Evolutionary conservation across 2,888 invertebrate genomes (phyloP).

Genomic region (Pollenia griseotomentosa): DNA sequence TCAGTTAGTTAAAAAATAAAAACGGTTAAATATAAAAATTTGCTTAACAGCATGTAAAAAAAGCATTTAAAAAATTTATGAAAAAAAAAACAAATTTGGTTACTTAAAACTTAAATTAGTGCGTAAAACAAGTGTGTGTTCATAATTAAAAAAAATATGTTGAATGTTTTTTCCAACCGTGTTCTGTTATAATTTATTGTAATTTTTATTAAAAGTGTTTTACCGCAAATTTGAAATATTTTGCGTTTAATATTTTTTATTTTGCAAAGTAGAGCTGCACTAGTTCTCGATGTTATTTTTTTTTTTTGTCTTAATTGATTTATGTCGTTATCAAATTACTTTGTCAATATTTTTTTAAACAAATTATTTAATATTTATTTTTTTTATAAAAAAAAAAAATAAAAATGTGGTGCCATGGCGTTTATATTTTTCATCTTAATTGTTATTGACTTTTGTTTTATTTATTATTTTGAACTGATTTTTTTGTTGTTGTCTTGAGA

Average conservation of each 20-base stretch:
- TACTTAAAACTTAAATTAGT: not conserved
- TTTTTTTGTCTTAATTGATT: constrained; percentile 58
- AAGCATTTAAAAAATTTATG: constrained; percentile 4
- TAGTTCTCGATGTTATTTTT: constrained; percentile 31
- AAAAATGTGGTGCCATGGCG: constrained; percentile 38
- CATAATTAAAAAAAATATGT: constrained; percentile 28
- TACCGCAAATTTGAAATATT: constrained; percentile 61
- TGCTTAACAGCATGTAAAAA: constrained; percentile 25
- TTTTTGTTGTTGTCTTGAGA: not conserved
- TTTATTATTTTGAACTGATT: constrained; percentile 55
- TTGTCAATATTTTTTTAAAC: constrained; percentile 57
- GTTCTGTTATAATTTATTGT: constrained; percentile 66
- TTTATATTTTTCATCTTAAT: constrained; percentile 55
- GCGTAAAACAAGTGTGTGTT: constrained; percentile 66
- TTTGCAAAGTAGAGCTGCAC: constrained; percentile 10
- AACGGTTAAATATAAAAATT: constrained; percentile 45
- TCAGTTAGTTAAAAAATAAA: constrained; percentile 27
- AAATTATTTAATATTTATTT: constrained; percentile 22
- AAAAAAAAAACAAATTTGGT: constrained; percentile 18
- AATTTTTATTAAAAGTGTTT: constrained; percentile 69
- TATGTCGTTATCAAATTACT: constrained; percentile 70
- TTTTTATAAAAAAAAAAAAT: not conserved
- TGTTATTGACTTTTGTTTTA: constrained; percentile 60
- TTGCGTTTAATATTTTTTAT: not conserved
- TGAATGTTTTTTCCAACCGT: constrained; percentile 3